Evolutionary conservation across 2,888 invertebrate species (phyloP), one percentile per base, ranked within the genome.

Genomic region (Hofmannophila pseudospretella): DNA sequence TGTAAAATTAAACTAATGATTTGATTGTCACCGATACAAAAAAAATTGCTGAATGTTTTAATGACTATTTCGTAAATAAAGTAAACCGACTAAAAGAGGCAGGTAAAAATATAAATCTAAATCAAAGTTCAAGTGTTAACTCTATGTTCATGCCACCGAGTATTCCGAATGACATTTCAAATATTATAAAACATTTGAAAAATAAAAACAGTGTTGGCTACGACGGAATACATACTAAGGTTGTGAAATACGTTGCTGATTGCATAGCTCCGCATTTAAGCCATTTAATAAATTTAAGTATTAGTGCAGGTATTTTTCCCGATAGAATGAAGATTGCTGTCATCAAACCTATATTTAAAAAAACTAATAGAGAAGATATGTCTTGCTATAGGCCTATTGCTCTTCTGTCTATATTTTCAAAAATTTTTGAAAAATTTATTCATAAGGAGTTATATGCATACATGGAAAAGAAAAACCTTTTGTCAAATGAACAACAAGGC

Each of bases 331-430:
- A 42, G 34, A 19, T 9, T 7, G 20, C 33, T 11, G 23, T 44
- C 3, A 30, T 41, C 2, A 36, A 32, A 25, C 44, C 38, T 2
- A 3, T 44, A n/a, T 39, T 32, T 10, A 39, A 44, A 33, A 45
- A 39, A 25, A 31, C 22, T 2, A 32, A 45, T 14, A 41, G 10
- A 13, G 30, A 34, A 10, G 26, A 35, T 9, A 25, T 32, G 12
- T 14, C 10, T 1, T 38, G 30, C 8, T 41, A 38, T 8, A 37
- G 41, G 26, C 41, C 41, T 4, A 32, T 33, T 9, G 33, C 33
- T 16, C 33, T 39, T 2, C 5, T 40, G n/a, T 14, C 40, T 7
- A 19, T 40, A 4, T 39, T 35, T 32, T 23, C 39, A 12, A 39
- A 35, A 9, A 29, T 39, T 4, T 34, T 39, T 29, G 43, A 43